Evolutionary conservation across 2,797 vertebrate genomes (phyloP), one percentile per base, ranked within the genome.

Genomic region (Siniperca obscura): DNA sequence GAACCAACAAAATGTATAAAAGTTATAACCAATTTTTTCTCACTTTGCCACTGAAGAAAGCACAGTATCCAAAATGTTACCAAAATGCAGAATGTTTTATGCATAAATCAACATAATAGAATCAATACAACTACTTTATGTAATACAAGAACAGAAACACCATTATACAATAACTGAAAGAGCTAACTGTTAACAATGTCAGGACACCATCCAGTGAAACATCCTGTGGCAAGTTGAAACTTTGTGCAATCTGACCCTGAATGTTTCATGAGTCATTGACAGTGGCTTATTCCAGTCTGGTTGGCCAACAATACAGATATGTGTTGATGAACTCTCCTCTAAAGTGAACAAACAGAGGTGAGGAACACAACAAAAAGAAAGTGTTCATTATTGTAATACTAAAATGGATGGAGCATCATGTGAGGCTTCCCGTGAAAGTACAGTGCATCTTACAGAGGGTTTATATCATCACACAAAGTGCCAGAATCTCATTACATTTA

Each of bases 401-500:
- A 57, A 50, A 34, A 16, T 52, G 19, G 42, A 52, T 34, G 36
- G 46, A 65, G 34, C 48, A 46, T 60, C 34, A 59, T 71, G 17
- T 38, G 36, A 65, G 22, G 44, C 72, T 57, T 52, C 40, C 40
- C n/a, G 1, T 74, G 59, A 80, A 56, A 72, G 60, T 67, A 52
- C 48, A 53, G 62, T 60, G 17, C 8, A 56, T 75, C 61, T 70
- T 70, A 64, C 36, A 48, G 40, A 76, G 68, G 76, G 27, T 81
- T 89, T 38, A 74, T 85, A 67, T 89, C 78, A 86, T 90, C 73
- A 64, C 53, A 21, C 25, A 71, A 81, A 91, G 88, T 86, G 79
- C 71, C 66, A 82, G n/a, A 80, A 81, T 84, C 71, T 85, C 72
- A 87, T 92, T 90, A 83, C 89, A 67, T 81, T 81, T 75, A 68